phyloP scores from a whole-genome alignment of 2,113 vertebrate genomes.

The Neolamprologus kungweensis region DNA sequence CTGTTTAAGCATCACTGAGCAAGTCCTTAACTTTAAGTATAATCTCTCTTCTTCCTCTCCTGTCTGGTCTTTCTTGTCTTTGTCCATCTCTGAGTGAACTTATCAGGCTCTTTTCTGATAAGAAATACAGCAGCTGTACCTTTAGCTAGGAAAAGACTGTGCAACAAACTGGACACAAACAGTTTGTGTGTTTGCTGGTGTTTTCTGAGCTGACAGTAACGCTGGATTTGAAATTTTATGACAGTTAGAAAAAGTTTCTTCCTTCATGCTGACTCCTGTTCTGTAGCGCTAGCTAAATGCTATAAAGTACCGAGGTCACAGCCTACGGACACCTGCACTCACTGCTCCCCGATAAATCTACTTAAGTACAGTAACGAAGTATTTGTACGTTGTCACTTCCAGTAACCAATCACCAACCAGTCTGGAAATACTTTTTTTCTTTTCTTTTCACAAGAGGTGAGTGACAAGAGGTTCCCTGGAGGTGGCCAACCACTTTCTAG shows the following conservation, averaged over 20 bases:
- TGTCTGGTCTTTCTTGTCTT: not conserved
- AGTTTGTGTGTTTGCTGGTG: not conserved
- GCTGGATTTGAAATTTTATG: not conserved
- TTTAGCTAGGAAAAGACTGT: not conserved
- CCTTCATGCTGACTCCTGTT: not conserved
- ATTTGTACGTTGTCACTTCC: not conserved
- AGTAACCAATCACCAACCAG: not conserved
- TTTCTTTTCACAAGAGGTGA: not conserved
- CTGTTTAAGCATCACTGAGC: not conserved
- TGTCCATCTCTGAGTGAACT: not conserved
- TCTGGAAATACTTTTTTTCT: not conserved
- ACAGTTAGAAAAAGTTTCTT: not conserved
- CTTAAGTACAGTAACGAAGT: not conserved
- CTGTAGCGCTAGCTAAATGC: not conserved
- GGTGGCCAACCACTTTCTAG: not conserved
- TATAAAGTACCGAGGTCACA: not conserved
- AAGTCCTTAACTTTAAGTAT: not conserved
- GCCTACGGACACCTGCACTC: not conserved
- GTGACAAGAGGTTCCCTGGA: not conserved
- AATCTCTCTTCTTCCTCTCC: not conserved
- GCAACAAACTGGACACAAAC: not conserved
- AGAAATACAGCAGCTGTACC: not conserved
- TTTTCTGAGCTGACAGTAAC: not conserved
- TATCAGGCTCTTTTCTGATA: not conserved
- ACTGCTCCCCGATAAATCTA: rapidly evolving